Evolutionary conservation across 2,888 invertebrate species (phyloP), one percentile per base, ranked within the genome.

Genomic region (Drosophila siamana): DNA sequence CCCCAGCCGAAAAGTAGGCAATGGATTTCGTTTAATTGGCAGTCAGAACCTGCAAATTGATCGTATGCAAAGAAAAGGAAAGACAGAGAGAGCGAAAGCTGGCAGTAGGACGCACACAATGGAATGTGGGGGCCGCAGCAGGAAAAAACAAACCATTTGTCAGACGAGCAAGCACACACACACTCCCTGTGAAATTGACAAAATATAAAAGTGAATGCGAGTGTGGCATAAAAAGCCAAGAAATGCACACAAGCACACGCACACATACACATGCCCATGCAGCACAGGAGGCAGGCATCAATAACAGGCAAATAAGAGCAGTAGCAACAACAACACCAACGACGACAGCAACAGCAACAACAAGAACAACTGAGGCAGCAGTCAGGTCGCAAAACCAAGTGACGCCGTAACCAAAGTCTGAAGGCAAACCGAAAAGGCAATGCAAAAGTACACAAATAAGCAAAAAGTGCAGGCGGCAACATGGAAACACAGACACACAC

Each of bases 91-190:
- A 0, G 11, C 13, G 16, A 3, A 16, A 40, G n/a, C 9, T 65
- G 60, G 52, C 55, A 56, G 50, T 57, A 40, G 55, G 40, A 19
- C 19, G 52, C 47, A 52, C 73, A 73, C 66, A 69, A 61, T 60
- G 70, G 61, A 7, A 26, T 5, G 1, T 5, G 4, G 26, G 61
- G 66, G 56, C 26, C 55, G 64, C 48, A 60, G 70, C 80, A 76
- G 80, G 74, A 74, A 78, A 79, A 80, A 79, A 74, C 70, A 76
- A 79, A 68, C 70, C 63, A 79, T 76, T 74, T 75, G 79, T 73
- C 79, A 73, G 69, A 40, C 60, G 48, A 48, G 55, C 60, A 60
- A 62, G 43, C 55, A 60, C 24, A 30, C 15, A 44, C 36, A 41
- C 11, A 3, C 50, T 56, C 44, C 40, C 55, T 65, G 75, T 59